phyloP scores from a whole-genome alignment of 2,113 vertebrate species.

The Poeciliopsis prolifica region DNA sequence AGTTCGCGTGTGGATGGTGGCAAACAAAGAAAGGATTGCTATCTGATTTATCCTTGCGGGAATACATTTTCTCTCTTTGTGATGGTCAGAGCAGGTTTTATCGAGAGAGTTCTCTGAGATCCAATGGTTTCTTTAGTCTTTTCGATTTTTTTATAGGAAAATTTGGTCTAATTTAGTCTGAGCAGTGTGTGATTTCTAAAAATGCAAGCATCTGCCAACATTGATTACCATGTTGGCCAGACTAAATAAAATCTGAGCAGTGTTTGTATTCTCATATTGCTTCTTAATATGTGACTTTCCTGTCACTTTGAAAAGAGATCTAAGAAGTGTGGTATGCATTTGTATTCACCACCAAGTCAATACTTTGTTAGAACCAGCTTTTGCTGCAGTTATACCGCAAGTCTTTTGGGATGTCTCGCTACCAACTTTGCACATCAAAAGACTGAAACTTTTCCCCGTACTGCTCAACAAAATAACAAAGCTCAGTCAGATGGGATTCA shows the following conservation, averaged over 20 bases:
- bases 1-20: conserved; percentile 33
- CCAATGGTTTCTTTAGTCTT: not conserved
- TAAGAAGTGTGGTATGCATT: not conserved
- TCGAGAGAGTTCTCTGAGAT: conserved; percentile 4
- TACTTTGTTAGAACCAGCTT: not conserved
- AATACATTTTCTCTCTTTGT: conserved; percentile 26
- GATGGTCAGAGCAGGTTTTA: conserved; percentile 13
- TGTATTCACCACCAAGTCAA: not conserved
- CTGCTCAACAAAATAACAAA: not conserved
- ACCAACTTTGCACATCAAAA: not conserved
- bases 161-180: not conserved
- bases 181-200: not conserved
- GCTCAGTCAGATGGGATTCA: not conserved
- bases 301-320: not conserved
- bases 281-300: not conserved
- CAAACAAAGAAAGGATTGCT: conserved; percentile 15
- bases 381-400: not conserved
- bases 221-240: not conserved
- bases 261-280: not conserved
- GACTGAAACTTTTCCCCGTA: not conserved
- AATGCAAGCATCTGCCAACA: not conserved
- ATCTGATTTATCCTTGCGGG: conserved; percentile 38
- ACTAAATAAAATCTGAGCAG: not conserved
- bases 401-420: not conserved
- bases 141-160: not conserved